Percentiles rank a stretch among this genome's conserved stretches.
These are phyloP conservation scores for Eulemur macaco DNA, from an alignment of 2,113 vertebrate species.

Conservation along the genomic window DNA sequence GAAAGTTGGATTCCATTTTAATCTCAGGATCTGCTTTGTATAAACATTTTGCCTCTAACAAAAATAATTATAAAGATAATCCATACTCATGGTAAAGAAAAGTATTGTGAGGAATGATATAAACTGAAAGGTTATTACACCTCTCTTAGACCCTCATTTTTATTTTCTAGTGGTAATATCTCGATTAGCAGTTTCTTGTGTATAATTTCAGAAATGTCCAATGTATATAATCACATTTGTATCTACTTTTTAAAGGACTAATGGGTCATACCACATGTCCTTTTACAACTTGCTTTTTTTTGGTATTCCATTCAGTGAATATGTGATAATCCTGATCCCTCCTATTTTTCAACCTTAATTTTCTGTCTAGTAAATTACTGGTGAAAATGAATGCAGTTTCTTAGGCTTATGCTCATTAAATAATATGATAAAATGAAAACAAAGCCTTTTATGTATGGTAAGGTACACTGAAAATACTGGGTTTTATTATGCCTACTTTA, in stretches of 20 bases:
- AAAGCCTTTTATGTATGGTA: background rate
- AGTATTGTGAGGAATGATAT: background rate
- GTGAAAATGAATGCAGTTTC: background rate
- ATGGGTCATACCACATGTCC: background rate
- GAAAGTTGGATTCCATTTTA: conserved; percentile 32
- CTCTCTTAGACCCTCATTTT: background rate
- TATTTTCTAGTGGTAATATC: background rate
- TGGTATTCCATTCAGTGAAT: background rate
- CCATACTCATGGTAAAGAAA: background rate
- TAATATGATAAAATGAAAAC: background rate
- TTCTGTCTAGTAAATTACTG: background rate
- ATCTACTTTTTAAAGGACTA: background rate
- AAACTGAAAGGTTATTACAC: background rate
- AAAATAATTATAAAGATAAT: conserved; percentile 4
- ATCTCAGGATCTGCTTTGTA: background rate
- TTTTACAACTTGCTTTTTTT: background rate
- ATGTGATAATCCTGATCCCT: background rate
- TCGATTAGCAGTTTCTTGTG: background rate
- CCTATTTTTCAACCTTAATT: background rate
- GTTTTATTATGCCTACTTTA: conserved; percentile 4
- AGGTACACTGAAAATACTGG: background rate
- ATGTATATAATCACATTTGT: background rate
- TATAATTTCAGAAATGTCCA: background rate
- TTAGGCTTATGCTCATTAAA: background rate
- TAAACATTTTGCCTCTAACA: conserved; percentile 14